Conservation (phyloP, 37 sponge, comb jelly and placozoan genomes). For the Agelas oroides region DNA sequence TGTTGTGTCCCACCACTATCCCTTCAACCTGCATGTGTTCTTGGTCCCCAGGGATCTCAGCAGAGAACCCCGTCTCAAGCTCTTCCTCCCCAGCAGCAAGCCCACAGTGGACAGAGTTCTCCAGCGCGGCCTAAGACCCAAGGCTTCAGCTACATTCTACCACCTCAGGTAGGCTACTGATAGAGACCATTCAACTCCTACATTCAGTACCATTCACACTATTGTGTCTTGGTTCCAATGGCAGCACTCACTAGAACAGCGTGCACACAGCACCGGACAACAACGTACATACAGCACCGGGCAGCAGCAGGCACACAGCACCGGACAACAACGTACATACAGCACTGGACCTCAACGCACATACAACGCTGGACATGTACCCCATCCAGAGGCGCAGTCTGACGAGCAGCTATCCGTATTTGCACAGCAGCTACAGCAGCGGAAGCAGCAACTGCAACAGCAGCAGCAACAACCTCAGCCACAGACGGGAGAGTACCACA, state of each 20-base stretch:
- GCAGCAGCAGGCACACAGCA: neutral
- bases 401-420: neutral
- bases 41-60: no score
- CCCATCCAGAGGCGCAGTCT: no score
- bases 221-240: no score
- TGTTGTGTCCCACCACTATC: neutral
- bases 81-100: conserved; percentile 13
- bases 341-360: neutral
- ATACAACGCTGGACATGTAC: no score
- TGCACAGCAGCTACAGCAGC: conserved; percentile 2
- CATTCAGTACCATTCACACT: neutral
- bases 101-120: neutral
- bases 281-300: neutral
- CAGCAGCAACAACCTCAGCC: neutral
- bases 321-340: neutral
- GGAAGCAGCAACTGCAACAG: conserved; percentile 19
- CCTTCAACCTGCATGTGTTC: neutral
- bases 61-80: no score
- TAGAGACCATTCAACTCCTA: no score
- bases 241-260: neutral
- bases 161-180: no score
- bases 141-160: no score
- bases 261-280: no score
- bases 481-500: neutral
- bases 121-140: no score